Conservation (phyloP, 2,797 vertebrate species). For the Bradypodion ventrale region DNA sequence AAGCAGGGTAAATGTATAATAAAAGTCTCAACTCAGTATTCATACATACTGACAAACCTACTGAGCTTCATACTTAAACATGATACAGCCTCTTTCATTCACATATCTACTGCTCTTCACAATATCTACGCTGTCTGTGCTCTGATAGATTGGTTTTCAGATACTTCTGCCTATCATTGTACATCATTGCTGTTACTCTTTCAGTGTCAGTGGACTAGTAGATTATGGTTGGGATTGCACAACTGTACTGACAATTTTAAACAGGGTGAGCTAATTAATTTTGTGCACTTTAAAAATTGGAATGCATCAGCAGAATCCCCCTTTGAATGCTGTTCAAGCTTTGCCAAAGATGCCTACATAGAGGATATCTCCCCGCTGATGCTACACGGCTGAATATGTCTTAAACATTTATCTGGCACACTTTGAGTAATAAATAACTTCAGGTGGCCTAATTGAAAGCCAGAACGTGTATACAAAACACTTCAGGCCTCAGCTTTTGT, state of each 20-base stretch:
- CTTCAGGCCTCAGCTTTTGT: background rate
- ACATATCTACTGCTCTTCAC: accelerated
- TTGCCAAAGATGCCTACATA: background rate
- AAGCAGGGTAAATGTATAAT: background rate
- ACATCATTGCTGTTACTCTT: background rate
- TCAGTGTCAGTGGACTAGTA: background rate
- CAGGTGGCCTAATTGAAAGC: background rate
- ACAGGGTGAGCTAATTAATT: background rate
- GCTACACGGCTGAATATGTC: background rate
- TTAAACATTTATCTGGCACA: background rate
- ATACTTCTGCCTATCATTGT: background rate
- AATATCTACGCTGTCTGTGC: background rate
- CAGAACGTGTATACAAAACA: accelerated
- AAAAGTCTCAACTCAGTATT: background rate
- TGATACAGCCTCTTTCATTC: conserved; percentile 23
- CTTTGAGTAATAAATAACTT: background rate
- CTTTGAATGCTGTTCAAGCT: background rate
- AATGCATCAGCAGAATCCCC: background rate
- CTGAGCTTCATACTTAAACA: conserved; percentile 7
- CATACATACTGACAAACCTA: background rate
- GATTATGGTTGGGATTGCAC: background rate
- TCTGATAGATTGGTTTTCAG: background rate
- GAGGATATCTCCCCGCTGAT: background rate
- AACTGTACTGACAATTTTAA: background rate
- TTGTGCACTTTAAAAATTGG: conserved; percentile 5